Percentiles rank a stretch among this genome's conserved stretches.
These are phyloP conservation scores for Adineta ricciae DNA, from an alignment of 2,888 invertebrate species.

Conservation along the genomic window DNA sequence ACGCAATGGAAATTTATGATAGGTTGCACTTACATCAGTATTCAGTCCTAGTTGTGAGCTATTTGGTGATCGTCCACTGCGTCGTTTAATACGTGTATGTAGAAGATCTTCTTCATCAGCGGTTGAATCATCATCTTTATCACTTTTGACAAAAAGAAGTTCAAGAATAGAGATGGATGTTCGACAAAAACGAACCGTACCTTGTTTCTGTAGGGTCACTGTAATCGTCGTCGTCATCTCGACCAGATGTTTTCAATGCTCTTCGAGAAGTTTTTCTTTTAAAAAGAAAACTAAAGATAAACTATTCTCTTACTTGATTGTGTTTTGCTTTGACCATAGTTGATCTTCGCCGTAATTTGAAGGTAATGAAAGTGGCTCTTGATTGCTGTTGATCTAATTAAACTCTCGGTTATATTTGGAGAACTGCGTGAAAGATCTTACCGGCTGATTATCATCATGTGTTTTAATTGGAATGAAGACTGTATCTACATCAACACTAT, in stretches of 20 bases:
- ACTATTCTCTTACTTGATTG: neutral
- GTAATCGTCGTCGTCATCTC: neutral
- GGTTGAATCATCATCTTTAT: slow-evolving; percentile 20
- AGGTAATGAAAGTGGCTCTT: neutral
- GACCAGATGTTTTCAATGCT: neutral
- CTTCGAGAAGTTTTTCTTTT: neutral
- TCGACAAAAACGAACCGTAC: neutral
- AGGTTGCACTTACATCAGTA: neutral
- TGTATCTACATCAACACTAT: neutral
- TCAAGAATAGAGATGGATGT: too few species aligned
- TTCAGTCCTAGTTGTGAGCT: neutral
- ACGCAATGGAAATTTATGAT: neutral
- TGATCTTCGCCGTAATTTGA: neutral
- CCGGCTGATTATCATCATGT: neutral
- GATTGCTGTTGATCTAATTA: neutral
- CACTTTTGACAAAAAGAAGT: neutral
- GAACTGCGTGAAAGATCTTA: neutral
- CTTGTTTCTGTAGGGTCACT: slow-evolving; percentile 17
- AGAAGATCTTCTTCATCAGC: neutral
- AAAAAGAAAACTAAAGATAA: neutral
- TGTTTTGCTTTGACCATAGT: neutral
- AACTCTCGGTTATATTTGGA: neutral
- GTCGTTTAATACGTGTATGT: slow-evolving; percentile 10
- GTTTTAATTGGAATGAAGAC: slow-evolving; percentile 13
- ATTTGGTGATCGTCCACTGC: slow-evolving; percentile 10